Base-by-base conservation (phyloP, 2,797 vertebrate genomes). In the Chloroceryle inda region DNA sequence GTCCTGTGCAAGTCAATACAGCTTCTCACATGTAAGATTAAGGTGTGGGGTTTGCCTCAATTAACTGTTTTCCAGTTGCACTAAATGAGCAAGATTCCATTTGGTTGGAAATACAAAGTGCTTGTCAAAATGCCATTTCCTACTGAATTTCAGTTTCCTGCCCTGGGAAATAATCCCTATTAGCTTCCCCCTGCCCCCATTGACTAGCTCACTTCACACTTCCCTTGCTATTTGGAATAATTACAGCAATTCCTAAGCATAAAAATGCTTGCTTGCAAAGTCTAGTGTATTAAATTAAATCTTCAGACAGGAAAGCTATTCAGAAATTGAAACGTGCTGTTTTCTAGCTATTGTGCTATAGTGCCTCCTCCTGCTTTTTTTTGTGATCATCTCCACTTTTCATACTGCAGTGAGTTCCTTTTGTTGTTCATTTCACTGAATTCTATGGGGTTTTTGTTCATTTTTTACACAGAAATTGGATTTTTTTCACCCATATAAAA, bases 81-180 rank as follows among this genome's bases (percentile, higher is more conserved):
- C 49, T 88, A 94, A 96, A 94, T 88, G 35, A 92, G 83, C 27
- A 67, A 78, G 66, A 61, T 86, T 86, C 88, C 76, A 42, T 86
- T 88, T 26, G 52, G 27, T n/a, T 81, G 50, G 73, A 84, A 94
- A 94, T 79, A 95, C 55, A 91, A 96, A 95, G 91, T 49, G 59
- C 94, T 84, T 96, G 95, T 96, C 96, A 94, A 95, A 96, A 96
- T 95, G 94, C 89, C 92, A 86, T 89, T 95, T 95, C 89, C 88
- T 66, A 50, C 79, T 53, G 91, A 96, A 88, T 96, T 94, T 86
- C 88, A 78, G 87, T 86, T 91, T 92, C 69, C 91, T 94, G 40
- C 87, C 71, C 59, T 86, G 76, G 56, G 40, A 96, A 94, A 94
- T 82, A 94, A 64, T 68, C 82, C 66, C 61, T 91, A 95, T 88